Evolutionary conservation across 2,113 vertebrate genomes (phyloP), one percentile per base, ranked within the genome.

Genomic region (Sisor rabdophorus): DNA sequence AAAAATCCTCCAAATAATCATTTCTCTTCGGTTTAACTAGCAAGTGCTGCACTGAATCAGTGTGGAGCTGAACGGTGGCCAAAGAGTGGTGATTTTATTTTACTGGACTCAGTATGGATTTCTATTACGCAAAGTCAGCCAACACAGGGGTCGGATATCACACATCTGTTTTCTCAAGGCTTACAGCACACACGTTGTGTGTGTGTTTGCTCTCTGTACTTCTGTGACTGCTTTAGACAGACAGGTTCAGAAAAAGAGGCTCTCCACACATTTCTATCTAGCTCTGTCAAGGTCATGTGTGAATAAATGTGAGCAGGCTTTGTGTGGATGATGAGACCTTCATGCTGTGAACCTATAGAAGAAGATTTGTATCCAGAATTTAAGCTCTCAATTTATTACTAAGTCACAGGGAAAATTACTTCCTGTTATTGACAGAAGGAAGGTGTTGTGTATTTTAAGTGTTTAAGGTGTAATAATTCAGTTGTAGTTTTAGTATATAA

Each of bases 101-200:
- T 71, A 79, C 77, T 77, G 26, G 16, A 19, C 44, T 55, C 64
- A 71, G 44, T 65, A 53, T 65, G 50, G 58, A 79, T 79, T 83
- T 81, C 63, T 36, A 76, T 69, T 20, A 74, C 68, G 73, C 44
- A 17, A 11, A 28, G 4, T 30, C 4, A 13, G 22, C 64, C 26
- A 50, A 32, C 44, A 30, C 40, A 61, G 44, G 26, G 1, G 24
- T n/a, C 20, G 17, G 17, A n/a, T n/a, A 28, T 61, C 11, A 50
- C 71, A 76, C 55, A 50, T 48, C 44, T 60, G 65, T 48, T 60
- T 50, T 48, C 13, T 20, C 47, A 30, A n/a, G 24, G 40, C n/a
- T 30, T 50, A 68, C 44, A 52, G 24, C 28, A 52, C 17, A 50
- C 47, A 52, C 17, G 10, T 52, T 40, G 17, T 0, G 12, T 65